Evolutionary conservation across 2,888 invertebrate species (phyloP).

Genomic region (Lasioglossum vierecki): DNA sequence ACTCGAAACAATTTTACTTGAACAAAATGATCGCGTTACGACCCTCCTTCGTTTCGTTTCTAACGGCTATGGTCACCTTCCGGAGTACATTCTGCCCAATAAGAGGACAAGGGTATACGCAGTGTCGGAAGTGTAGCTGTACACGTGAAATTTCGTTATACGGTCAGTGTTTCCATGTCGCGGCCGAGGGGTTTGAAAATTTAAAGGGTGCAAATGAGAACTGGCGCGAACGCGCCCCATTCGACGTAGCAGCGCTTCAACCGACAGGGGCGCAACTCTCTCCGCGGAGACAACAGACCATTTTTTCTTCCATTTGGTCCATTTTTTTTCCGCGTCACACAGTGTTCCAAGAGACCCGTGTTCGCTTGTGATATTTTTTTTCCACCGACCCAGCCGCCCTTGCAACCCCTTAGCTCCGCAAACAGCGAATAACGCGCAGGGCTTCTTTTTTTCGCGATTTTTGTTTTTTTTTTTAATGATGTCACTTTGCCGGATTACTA

Average conservation of each 20-base stretch:
- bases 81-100: slow-evolving; percentile 1
- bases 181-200: slow-evolving; percentile 28
- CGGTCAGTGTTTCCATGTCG: slow-evolving; percentile 24
- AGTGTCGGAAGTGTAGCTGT: neutral
- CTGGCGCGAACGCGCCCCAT: slow-evolving; percentile 10
- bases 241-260: slow-evolving; percentile 11
- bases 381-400: neutral
- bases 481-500: slow-evolving; percentile 14
- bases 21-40: neutral
- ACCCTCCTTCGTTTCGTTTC: neutral
- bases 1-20: neutral
- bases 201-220: slow-evolving; percentile 45
- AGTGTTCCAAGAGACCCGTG: neutral
- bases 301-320: neutral
- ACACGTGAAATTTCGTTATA: slow-evolving; percentile 46
- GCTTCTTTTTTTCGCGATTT: neutral
- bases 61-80: neutral
- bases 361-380: neutral
- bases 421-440: neutral
- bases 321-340: neutral
- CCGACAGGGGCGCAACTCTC: neutral
- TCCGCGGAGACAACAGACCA: neutral
- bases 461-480: neutral
- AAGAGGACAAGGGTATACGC: slow-evolving; percentile 24
- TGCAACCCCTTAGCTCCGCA: slow-evolving; percentile 2